phyloP scores from a whole-genome alignment of 2,888 invertebrate species.

The Ennomos fuscantarius region DNA sequence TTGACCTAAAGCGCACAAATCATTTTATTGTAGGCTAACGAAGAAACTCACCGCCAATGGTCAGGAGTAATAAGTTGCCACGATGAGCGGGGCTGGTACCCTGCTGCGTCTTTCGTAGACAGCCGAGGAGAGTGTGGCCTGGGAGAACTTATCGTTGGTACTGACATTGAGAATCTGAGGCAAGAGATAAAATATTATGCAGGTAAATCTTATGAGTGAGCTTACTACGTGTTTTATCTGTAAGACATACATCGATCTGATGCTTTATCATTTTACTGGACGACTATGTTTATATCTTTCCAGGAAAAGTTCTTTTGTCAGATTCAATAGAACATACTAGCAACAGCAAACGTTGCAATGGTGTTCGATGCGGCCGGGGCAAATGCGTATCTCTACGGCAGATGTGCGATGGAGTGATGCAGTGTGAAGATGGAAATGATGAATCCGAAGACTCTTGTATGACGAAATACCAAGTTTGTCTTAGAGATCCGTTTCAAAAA shows the following conservation, averaged over 20 bases:
- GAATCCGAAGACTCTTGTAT: constrained; percentile 83
- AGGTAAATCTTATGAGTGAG: constrained; percentile 60
- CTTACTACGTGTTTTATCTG: too few species aligned
- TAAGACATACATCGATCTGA: too few species aligned
- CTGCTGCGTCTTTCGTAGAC: constrained; percentile 87
- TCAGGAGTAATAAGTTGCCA: constrained; percentile 89
- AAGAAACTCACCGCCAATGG: constrained; percentile 72
- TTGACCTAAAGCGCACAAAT: too few species aligned
- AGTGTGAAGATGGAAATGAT: constrained; percentile 89
- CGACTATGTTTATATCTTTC: constrained; percentile 4
- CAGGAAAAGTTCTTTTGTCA: constrained; percentile 22
- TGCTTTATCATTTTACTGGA: too few species aligned
- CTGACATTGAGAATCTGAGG: constrained; percentile 83
- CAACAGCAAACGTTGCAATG: constrained; percentile 75
- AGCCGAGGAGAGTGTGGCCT: constrained; percentile 85
- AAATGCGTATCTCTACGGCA: constrained; percentile 85
- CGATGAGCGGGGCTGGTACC: constrained; percentile 88
- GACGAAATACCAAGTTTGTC: constrained; percentile 59
- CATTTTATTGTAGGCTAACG: constrained; percentile 46
- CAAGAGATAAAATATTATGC: constrained; percentile 77
- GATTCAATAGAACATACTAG: constrained; percentile 15
- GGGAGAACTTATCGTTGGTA: constrained; percentile 67
- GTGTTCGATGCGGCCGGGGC: constrained; percentile 89
- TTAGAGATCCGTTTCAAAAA: constrained; percentile 57
- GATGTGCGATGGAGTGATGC: constrained; percentile 88